These are phyloP conservation scores for Drosophila dives DNA, from an alignment of 2,888 invertebrate genomes.

Conservation along the genomic window DNA sequence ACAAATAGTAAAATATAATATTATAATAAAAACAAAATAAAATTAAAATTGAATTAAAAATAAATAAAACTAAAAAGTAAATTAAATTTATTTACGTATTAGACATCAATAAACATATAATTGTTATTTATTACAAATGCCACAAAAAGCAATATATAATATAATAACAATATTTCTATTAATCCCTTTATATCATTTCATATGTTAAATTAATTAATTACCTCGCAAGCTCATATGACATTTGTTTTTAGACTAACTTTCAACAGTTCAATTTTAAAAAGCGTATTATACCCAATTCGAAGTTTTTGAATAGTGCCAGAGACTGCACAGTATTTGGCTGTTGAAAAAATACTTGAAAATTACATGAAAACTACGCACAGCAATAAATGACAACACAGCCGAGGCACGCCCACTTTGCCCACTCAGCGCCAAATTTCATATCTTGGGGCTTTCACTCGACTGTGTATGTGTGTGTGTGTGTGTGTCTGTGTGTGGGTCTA, in stretches of 20 bases:
- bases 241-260: neutral
- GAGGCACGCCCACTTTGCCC: conserved; percentile 34
- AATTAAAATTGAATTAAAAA: neutral
- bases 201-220: no score
- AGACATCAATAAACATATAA: neutral
- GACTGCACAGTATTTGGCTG: conserved; percentile 41
- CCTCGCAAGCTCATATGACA: neutral
- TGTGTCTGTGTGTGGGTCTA: conserved; percentile 13
- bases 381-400: conserved; percentile 66
- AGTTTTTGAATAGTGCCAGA: neutral
- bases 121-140: neutral
- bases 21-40: no score
- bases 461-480: conserved; percentile 16
- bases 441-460: conserved; percentile 49
- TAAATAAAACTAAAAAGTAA: neutral
- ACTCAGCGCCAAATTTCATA: conserved; percentile 62
- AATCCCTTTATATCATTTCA: no score
- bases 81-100: neutral
- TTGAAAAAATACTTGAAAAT: conserved; percentile 69
- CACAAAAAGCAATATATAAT: neutral
- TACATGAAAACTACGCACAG: conserved; percentile 71
- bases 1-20: no score
- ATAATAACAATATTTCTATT: neutral
- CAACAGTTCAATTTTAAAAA: neutral
- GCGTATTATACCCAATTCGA: neutral